Base-by-base conservation (phyloP, 2,113 vertebrate genomes). In the Podilymbus podiceps region DNA sequence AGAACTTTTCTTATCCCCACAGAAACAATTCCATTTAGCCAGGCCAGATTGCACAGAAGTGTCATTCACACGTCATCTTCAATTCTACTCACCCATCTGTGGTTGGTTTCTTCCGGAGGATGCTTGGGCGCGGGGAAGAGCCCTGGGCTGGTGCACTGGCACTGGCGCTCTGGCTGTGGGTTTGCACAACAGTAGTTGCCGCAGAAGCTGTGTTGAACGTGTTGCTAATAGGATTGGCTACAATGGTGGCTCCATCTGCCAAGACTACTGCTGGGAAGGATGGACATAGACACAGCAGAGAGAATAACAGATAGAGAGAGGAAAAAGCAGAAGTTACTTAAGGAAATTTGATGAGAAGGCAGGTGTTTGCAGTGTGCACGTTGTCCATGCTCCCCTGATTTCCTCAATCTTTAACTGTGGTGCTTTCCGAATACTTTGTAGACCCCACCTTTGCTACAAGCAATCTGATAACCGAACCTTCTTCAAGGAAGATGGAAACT, bases 121-220 rank as follows among this genome's bases (percentile, higher is more conserved):
- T 99, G 96, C 99, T 99, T 3, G 99, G 99, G 91, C 99, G 98
- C 0, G 99, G 99, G n/a, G 99, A 99, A 7, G 99, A 99, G 87
- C 98, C 99, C 78, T 99, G 98, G 42, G 99, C 98, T 23, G 99
- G 98, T 15, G 98, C 97, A 7, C 97, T 99, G 85, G 98, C 98
- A 64, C 98, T 98, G 73, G 97, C 98, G 73, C 98, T 99, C 98
- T 99, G 99, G 91, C 98, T 97, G 60, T 99, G 99, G 46, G 99
- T 98, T 97, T 99, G 99, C n/a, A 99, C 99, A 94, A 99, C 99
- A 2, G 99, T 99, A 44, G 99, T 99, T 50, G 98, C 98, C 10
- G 99, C 98, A 73, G 99, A 98, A 33, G 99, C 98, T 3, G 98
- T 97, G 73, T 98, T 98, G 97, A 99, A 99, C 2, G 99, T 98